These are phyloP conservation scores for Callochromis pleurospilus DNA, from an alignment of 2,113 vertebrate species.

Conservation along the genomic window DNA sequence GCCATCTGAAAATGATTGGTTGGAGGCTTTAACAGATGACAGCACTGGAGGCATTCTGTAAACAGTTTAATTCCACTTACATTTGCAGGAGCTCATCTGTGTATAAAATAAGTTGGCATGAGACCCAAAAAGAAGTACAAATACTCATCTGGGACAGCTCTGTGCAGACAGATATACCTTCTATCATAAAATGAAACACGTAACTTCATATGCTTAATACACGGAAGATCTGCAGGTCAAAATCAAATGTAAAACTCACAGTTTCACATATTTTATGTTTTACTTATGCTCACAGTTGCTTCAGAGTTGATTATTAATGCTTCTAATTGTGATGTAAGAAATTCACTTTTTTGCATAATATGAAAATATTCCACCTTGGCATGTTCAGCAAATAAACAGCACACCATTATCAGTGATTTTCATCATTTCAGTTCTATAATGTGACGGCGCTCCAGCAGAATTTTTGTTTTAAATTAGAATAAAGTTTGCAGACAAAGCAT, in stretches of 20 bases:
- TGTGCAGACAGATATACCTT: neutral
- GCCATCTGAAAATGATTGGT: neutral
- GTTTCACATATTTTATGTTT: neutral
- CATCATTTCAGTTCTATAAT: neutral
- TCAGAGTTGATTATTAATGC: neutral
- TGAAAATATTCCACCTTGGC: neutral
- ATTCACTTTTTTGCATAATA: neutral
- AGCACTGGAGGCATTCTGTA: neutral
- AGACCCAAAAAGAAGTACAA: neutral
- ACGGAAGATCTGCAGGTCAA: neutral
- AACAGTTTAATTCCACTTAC: neutral
- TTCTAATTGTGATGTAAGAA: neutral
- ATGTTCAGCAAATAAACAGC: neutral
- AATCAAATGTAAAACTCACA: neutral
- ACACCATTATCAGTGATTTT: neutral
- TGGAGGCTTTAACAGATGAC: neutral
- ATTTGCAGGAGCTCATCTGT: neutral
- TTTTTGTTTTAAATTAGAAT: neutral
- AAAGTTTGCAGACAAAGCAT: neutral
- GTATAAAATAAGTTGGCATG: neutral
- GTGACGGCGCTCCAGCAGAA: neutral
- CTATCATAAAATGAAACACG: neutral
- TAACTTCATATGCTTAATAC: neutral
- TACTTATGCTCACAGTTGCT: neutral
- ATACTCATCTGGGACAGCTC: neutral